Base-by-base conservation (phyloP, 53 echinoderm and acorn worm species). In the Paracentrotus lividus region DNA sequence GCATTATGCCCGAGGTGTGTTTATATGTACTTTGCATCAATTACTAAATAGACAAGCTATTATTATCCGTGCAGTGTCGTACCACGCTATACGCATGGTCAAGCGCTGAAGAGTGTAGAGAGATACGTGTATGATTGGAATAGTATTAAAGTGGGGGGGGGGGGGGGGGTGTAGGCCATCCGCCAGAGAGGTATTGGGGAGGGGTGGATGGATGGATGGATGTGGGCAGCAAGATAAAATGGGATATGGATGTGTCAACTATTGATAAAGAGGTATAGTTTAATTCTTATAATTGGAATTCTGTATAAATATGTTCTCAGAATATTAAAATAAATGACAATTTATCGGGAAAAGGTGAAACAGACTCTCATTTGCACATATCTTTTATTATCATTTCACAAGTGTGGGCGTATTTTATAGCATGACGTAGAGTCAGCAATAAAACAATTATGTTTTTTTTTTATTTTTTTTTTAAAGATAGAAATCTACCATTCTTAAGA, bases 11-110 rank as follows among this genome's bases (percentile, higher is more conserved):
- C 47, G 27, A 26, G n/a, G 49, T 49, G 81, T 81, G 81, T 81
- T 81, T 81, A 81, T 44, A 43, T 47, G 81, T 81, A 81, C 49
- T 47, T 34, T 49, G 26, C 47, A 81, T 81, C 36, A 81, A 81
- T 81, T 81, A 81, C 81, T 81, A 44, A 81, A 23, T 45, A 81
- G 47, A 81, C 36, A 31, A 14, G 76, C 38, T 76, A 76, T 64
- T 51, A 51, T 69, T 42, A 42, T 36, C 20, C 21, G 5, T 76
- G 36, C 10, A 47, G 81, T 45, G 36, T 40, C 40, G 49, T 47
- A 26, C 3, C 47, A 8, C 9, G 18, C 81, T 45, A 3, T 81
- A 81, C 24, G 81, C 81, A 49, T 81, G 81, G 47, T 3, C 10
- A 26, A 26, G 45, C 81, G 38, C 81, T 8, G n/a, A n/a, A n/a